Base-by-base conservation (phyloP, 2,888 invertebrate genomes). In the Parthenolecanium corni region DNA sequence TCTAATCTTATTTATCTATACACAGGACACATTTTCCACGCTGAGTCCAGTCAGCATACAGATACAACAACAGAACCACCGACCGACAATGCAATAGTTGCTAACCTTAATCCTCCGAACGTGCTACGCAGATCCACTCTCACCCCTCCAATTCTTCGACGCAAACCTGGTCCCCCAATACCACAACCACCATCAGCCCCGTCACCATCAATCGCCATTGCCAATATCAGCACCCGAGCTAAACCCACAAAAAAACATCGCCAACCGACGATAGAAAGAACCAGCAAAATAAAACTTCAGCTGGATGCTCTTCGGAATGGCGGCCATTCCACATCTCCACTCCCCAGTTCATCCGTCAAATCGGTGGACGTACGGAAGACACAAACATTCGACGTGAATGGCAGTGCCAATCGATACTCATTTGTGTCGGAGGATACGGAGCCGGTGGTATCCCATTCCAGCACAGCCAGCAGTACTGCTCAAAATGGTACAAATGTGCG, bases 401-500 rank as follows among this genome's bases (percentile, higher is more conserved):
- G 51, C 54, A 61, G 49, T 40, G 21, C 25, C 52, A 63, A 64
- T 40, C 46, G 61, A 24, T 63, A 36, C 31, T 62, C 54, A n/a
- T 66, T 44, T 58, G 58, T 51, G 21, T 58, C 58, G 16, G 42
- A 42, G 25, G 53, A 56, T 23, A 47, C 46, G 51, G 24, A 64
- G 40, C 66, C 36, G 62, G 62, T 57, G 66, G 5, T 31, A 9
- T 9, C 5, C 31, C 67, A 21, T 46, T 63, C 9, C 44, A 64
- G 20, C 49, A 66, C 38, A 61, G 25, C 44, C 20, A 23, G 24
- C 38, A 63, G 42, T 18, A 36, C 46, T 4, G 14, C 52, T 4
- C 38, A 52, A 18, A 64, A 64, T 12, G 63, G 57, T n/a, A 64
- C 65, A 16, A 62, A 65, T 46, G 61, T 53, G 52, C 62, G 57